Evolutionary conservation across 64 coral and sea anemone species (phyloP), one percentile per base, ranked within the genome.

Genomic region (Stichodactyla mertensii): DNA sequence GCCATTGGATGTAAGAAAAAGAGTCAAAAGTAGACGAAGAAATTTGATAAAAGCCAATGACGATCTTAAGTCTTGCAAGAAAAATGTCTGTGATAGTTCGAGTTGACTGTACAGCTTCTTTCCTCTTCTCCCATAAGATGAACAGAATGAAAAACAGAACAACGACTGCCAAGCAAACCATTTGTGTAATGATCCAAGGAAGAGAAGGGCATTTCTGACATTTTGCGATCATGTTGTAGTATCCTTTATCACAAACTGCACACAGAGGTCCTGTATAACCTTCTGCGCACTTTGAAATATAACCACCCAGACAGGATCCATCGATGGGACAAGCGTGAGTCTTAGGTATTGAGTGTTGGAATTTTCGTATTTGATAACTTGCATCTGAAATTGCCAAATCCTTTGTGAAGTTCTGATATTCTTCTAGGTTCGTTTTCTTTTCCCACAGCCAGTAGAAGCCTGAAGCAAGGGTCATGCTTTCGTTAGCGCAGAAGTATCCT

Each of bases 31-130:
- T 91, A 9, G 56, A 84, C 4, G 85, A 55, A 20, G 84, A 69
- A 4, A 91, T 85, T 55, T 91, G 89, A 61, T 91, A 91, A 14
- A 91, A 91, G 3, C 89, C 85, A 18, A 91, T 87, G 7, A 87
- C 23, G 22, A 91, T 91, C 22, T 61, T 61, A 61, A 91, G 67
- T 12, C 89, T 56, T 26, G 89, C 89, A 6, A 91, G 36, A 52
- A 87, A n/a, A 11, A 87, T 70, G 52, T 91, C 89, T 2, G 86
- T 61, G 2, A 36, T 23, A 52, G 85, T 57, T 23, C 82, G 54
- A 7, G 14, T 10, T 60, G 56, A 19, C 55, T 51, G 51, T 20
- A 22, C 52, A 24, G 12, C 4, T 67, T 86, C 8, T 36, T 82
- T 13, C 55, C 83, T 52, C 18, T 61, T 61, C 18, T 61, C 59